Conservation (phyloP, 2,113 vertebrate genomes). For the Capreolus pygargus region DNA sequence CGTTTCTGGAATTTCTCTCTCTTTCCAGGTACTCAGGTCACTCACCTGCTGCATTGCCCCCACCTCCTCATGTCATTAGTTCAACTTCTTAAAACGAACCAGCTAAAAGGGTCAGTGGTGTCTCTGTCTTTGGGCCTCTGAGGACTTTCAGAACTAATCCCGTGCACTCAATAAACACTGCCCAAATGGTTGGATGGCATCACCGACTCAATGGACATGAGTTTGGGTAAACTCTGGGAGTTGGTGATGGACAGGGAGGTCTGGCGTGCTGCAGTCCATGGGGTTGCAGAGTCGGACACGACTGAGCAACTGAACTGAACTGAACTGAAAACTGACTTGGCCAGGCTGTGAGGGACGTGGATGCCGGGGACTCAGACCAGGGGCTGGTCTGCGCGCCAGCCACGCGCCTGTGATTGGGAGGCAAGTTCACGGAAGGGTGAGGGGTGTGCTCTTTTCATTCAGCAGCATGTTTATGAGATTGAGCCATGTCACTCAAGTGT, state of each 20-base stretch:
- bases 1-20: not conserved
- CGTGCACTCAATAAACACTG: not conserved
- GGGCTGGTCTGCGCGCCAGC: not conserved
- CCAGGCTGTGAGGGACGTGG: rapidly evolving
- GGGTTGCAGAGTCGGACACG: not conserved
- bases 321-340: not conserved
- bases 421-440: not conserved
- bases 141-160: not conserved
- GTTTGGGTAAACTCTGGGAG: not conserved
- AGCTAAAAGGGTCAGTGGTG: not conserved
- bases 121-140: not conserved
- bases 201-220: not conserved
- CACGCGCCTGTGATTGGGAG: not conserved
- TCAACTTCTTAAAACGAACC: not conserved
- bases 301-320: not conserved
- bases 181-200: not conserved
- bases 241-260: not conserved
- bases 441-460: not conserved
- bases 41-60: not conserved
- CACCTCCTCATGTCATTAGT: not conserved
- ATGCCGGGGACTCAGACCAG: not conserved
- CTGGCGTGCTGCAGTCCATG: not conserved
- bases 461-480: no score
- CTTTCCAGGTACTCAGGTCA: not conserved
- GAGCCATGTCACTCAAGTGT: rapidly evolving